phyloP scores from a whole-genome alignment of 1,140 invertebrate species.

The Camponotus pennsylvanicus region DNA sequence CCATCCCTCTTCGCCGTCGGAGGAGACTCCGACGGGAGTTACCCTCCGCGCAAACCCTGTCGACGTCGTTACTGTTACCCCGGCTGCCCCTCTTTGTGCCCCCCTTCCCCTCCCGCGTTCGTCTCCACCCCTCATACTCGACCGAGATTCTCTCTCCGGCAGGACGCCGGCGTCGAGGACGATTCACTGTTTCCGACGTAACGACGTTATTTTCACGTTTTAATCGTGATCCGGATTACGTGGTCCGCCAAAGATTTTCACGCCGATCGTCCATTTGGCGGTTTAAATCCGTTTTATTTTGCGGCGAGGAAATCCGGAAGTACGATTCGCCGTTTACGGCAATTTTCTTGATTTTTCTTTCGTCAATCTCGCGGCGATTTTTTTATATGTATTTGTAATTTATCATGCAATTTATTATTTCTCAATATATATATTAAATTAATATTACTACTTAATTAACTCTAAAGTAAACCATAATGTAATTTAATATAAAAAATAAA shows the following conservation, averaged over 20 bases:
- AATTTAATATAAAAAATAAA: background rate
- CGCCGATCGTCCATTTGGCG: conserved; percentile 47
- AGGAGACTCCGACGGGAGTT: conserved; percentile 78
- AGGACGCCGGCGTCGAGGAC: conserved; percentile 50
- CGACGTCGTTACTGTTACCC: conserved; percentile 77
- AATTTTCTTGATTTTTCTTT: conserved; percentile 8
- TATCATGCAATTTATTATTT: background rate
- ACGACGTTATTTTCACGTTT: conserved; percentile 72
- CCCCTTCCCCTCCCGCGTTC: conserved; percentile 26
- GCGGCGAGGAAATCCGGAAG: conserved; percentile 5
- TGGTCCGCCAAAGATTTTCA: conserved; percentile 1
- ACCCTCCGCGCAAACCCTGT: conserved; percentile 78
- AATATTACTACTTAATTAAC: background rate
- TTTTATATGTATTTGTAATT: background rate
- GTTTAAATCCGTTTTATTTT: conserved; percentile 36
- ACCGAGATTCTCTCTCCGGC: conserved; percentile 49
- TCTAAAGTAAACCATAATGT: background rate
- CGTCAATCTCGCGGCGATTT: background rate
- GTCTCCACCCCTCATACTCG: conserved; percentile 60
- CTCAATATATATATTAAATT: background rate
- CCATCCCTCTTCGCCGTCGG: conserved; percentile 84
- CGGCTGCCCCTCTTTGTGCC: conserved; percentile 54
- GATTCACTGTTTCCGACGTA: conserved; percentile 63
- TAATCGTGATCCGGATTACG: conserved; percentile 63
- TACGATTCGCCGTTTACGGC: conserved; percentile 2